A percentile compares a stretch with the other conserved stretches of the same genome.
Conservation (phyloP, 2,113 vertebrate species). For the Labeo rohita region DNA sequence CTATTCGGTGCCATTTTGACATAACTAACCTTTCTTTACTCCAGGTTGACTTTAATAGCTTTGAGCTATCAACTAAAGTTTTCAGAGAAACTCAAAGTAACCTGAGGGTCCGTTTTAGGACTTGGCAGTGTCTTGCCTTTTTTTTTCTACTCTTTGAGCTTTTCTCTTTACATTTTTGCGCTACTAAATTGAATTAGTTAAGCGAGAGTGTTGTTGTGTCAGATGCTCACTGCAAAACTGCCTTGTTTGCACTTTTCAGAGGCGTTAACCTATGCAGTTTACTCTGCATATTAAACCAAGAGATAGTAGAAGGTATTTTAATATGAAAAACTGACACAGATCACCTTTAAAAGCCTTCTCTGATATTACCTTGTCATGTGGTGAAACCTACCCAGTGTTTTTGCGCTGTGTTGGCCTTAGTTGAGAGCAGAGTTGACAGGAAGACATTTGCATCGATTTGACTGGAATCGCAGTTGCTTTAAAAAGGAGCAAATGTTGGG, state of each 20-base stretch:
- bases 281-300: background rate
- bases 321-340: background rate
- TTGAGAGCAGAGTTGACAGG: background rate
- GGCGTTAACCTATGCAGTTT: background rate
- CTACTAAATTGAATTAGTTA: background rate
- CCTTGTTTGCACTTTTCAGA: background rate
- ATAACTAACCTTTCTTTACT: background rate
- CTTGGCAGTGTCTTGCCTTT: background rate
- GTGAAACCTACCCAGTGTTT: background rate
- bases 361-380: background rate
- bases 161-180: background rate
- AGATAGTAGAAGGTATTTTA: background rate
- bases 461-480: background rate
- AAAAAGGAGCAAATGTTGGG: conserved; percentile 9
- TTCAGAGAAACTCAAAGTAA: background rate
- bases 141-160: background rate
- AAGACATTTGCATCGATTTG: conserved; percentile 28
- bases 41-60: background rate
- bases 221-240: background rate
- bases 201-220: background rate
- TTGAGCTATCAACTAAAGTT: background rate
- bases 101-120: background rate
- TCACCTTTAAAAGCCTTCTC: background rate
- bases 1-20: background rate
- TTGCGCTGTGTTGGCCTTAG: background rate